Base-by-base conservation (phyloP, 2,888 invertebrate species). In the Sesia apiformis region DNA sequence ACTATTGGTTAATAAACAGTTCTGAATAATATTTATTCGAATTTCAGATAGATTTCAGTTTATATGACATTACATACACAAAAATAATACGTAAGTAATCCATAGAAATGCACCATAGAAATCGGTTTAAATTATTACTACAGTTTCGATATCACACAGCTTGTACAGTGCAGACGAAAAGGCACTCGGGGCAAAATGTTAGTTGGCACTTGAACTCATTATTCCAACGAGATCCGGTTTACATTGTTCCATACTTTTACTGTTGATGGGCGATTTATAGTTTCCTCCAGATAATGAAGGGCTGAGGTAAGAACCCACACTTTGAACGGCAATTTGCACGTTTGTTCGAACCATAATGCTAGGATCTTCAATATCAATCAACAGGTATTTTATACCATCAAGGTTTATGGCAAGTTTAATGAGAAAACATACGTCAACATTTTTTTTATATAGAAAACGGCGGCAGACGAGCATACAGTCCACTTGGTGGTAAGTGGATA, bases 231-330 rank as follows among this genome's bases (percentile, higher is more conserved):
- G 58, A 69, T 69, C 74, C 73, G 68, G 74, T 71, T 67, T 65
- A 65, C 67, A 72, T 74, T 70, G 73, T 75, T 68, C 63, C 56
- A 60, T 61, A 64, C 70, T 72, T 73, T 71, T 66, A 68, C 66
- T 76, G 67, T 68, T 62, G 55, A 57, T 53, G 54, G 60, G 58
- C 65, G 69, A 78, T 76, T 77, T 74, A 78, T 76, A 67, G 68
- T 69, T 78, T 74, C 71, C 71, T 72, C 63, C 64, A 62, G 59
- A 64, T 76, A 78, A 78, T 74, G 65, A 75, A 69, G 66, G 66
- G 64, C 62, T 67, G 57, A 62, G 61, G 61, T 65, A 60, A 66
- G 65, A 62, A 62, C 62, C 62, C 60, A 56, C 53, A 60, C 58
- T 60, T 62, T 60, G 57, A 58, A 56, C 49, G 39, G 38, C 52